phyloP scores from a whole-genome alignment of 2,113 vertebrate species.

The Peromyscus polionotus region DNA sequence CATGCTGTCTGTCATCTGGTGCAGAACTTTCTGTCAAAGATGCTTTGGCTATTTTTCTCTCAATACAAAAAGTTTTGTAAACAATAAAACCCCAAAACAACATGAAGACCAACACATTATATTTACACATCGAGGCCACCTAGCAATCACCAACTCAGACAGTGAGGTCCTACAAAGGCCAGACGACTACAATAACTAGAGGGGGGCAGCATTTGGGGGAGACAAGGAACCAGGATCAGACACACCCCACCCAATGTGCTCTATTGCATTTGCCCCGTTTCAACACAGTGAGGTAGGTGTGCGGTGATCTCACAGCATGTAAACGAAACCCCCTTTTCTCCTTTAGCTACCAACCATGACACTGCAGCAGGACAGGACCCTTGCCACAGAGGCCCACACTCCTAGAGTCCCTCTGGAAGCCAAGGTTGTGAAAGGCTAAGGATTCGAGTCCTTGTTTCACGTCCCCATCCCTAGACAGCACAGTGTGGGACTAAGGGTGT shows the following conservation, averaged over 20 bases:
- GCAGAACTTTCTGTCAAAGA: conserved; percentile 78
- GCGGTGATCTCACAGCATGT: conserved; percentile 70
- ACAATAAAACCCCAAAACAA: conserved; percentile 87
- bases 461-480: conserved; percentile 31
- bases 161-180: conserved; percentile 75
- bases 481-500: conserved; percentile 2
- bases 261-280: conserved; percentile 88
- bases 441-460: conserved; percentile 23
- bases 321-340: conserved; percentile 65
- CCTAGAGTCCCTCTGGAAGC: conserved; percentile 39
- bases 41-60: conserved; percentile 83
- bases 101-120: conserved; percentile 82
- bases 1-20: conserved; percentile 76
- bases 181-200: conserved; percentile 79
- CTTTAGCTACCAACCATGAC: conserved; percentile 67
- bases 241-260: conserved; percentile 74
- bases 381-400: neutral
- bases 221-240: conserved; percentile 75
- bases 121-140: conserved; percentile 86
- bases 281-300: conserved; percentile 84
- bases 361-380: conserved; percentile 53
- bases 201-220: conserved; percentile 73
- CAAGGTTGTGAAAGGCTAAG: conserved; percentile 29
- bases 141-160: conserved; percentile 82
- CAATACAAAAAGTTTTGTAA: conserved; percentile 85